phyloP scores from a whole-genome alignment of 2,888 invertebrate genomes.

The Stegophylla sp. region DNA sequence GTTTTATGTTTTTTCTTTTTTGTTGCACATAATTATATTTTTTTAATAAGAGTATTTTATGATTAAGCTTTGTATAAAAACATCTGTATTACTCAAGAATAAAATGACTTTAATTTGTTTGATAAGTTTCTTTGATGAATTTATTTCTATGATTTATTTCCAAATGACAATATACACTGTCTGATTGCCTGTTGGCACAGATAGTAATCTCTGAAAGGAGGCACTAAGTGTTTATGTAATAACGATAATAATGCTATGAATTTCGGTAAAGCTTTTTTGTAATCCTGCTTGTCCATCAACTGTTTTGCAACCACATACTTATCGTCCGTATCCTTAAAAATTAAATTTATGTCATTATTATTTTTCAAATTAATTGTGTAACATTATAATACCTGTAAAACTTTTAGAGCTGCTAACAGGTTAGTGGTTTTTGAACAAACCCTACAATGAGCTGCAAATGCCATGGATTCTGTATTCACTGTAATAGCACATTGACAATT shows the following conservation, averaged over 20 bases:
- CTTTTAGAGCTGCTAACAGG: constrained; percentile 77
- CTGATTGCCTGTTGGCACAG: constrained; percentile 77
- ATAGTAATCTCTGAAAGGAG: constrained; percentile 79
- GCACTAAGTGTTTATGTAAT: constrained; percentile 73
- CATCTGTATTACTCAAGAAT: constrained; percentile 13
- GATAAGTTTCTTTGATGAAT: background rate
- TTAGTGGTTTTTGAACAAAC: constrained; percentile 75
- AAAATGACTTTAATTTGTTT: constrained; percentile 33
- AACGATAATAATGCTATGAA: constrained; percentile 73
- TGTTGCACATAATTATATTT: constrained; percentile 54
- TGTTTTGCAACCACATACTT: constrained; percentile 72
- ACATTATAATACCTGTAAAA: constrained; percentile 69
- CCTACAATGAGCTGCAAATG: constrained; percentile 75
- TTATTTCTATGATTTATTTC: constrained; percentile 66
- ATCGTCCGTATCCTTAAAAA: constrained; percentile 73
- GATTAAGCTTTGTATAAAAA: constrained; percentile 45
- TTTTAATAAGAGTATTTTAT: constrained; percentile 37
- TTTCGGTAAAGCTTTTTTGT: constrained; percentile 72
- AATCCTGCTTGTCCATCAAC: constrained; percentile 71
- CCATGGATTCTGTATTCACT: constrained; percentile 72
- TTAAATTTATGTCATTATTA: constrained; percentile 8
- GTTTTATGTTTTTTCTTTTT: constrained; percentile 39
- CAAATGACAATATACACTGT: constrained; percentile 74
- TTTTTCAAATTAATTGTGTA: background rate
- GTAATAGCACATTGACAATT: constrained; percentile 72